Percentiles rank a stretch among this genome's conserved stretches.
These are phyloP conservation scores for Mesoclemmys tuberculata DNA, from an alignment of 2,113 vertebrate genomes.

Conservation along the genomic window DNA sequence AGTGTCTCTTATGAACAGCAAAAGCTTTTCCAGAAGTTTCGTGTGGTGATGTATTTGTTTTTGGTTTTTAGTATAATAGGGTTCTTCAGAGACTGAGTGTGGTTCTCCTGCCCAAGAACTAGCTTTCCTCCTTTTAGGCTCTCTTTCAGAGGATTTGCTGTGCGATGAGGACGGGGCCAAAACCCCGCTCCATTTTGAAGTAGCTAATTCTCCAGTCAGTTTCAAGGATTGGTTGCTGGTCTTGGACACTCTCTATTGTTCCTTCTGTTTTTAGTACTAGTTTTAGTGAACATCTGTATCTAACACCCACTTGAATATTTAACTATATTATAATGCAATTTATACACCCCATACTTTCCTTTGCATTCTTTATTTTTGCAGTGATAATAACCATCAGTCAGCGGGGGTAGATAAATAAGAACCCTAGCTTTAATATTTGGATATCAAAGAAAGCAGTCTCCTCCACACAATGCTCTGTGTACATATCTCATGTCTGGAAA, in stretches of 20 bases:
- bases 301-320: not conserved
- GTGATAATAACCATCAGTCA: not conserved
- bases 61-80: not conserved
- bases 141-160: not conserved
- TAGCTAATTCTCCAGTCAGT: not conserved
- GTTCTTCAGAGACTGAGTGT: not conserved
- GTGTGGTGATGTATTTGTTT: not conserved
- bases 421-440: not conserved
- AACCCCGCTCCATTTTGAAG: not conserved
- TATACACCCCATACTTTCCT: not conserved
- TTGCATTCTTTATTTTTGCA: not conserved
- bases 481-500: not conserved
- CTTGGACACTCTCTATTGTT: not conserved
- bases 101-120: not conserved
- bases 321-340: not conserved
- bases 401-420: not conserved
- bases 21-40: not conserved
- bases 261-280: not conserved
- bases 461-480: not conserved
- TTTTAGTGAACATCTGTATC: not conserved
- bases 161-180: not conserved
- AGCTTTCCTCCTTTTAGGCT: not conserved
- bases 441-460: not conserved
- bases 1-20: not conserved
- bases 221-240: not conserved